Base-by-base conservation (phyloP, 2,888 invertebrate species). In the Acanthosepion pharaonis region DNA sequence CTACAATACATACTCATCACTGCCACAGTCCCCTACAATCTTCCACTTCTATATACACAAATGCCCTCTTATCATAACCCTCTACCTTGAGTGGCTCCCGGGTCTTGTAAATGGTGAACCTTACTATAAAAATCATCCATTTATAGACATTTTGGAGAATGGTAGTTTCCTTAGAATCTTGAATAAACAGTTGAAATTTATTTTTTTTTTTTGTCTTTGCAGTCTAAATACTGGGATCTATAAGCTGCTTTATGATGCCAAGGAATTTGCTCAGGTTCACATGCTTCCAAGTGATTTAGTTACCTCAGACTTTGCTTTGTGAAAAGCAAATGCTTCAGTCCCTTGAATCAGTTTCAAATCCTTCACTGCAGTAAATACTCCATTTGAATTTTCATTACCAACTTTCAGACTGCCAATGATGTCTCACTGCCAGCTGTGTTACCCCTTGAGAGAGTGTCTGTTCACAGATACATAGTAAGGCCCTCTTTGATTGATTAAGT, bases 211-310 rank as follows among this genome's bases (percentile, higher is more conserved):
- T 94, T 94, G 94, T 48, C 94, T 94, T 96, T 96, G 95, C 97
- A 98, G 98, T 98, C 99, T 51, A 98, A 98, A 28, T 99, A 99
- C 96, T 98, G 98, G 95, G 99, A 99, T 98, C 98, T 99, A 8
- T 0, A 99, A 99, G 97, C 98, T 99, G 15, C 98, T 98, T 95
- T 99, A 98, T 97, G 98, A 98, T 94, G 98, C 98, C 92, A 99
- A 99, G 96, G 99, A 99, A 97, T 99, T 98, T 98, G 98, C 98
- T 5, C 98, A 99, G 25, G 98, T 99, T 93, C 98, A 98, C 96
- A 98, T 98, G 96, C 98, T 99, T 95, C 99, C 99, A 0, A 99
- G 99, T 98, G 99, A 99, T 97, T 98, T 99, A 95, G 98, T 99
- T 53, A 98, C 99, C 93, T 99, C 99, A 5, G 99, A 99, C 97